These are phyloP conservation scores for Augochlorella aurata DNA, from an alignment of 2,888 invertebrate genomes.

Conservation along the genomic window DNA sequence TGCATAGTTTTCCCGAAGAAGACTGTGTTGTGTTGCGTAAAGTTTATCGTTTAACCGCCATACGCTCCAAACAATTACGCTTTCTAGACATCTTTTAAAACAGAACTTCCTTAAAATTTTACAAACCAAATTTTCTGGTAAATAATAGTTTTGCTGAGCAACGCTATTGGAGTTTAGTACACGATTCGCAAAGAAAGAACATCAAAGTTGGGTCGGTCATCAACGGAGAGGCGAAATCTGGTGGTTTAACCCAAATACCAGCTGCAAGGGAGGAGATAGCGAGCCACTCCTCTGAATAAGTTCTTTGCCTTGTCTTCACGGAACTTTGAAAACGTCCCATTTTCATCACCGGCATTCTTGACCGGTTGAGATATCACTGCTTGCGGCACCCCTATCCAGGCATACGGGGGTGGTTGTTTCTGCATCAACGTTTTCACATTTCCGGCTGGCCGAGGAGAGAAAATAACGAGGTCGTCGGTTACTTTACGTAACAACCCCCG, in stretches of 20 bases:
- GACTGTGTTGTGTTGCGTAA: not conserved
- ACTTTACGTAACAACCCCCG: constrained; percentile 48
- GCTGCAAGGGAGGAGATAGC: not conserved
- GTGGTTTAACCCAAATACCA: not conserved
- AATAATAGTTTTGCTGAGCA: not conserved
- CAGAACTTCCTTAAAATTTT: too few relatives aligned
- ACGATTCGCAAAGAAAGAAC: not conserved
- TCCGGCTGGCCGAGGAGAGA: constrained; percentile 15
- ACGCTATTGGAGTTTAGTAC: not conserved
- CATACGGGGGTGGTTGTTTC: not conserved
- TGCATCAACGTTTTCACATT: constrained; percentile 15
- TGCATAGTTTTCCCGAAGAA: not conserved
- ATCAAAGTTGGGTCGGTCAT: constrained; percentile 1
- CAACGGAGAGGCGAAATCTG: not conserved
- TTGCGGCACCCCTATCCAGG: not conserved
- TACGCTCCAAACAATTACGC: too few relatives aligned
- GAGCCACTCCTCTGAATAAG: constrained; percentile 10
- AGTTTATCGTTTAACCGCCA: not conserved
- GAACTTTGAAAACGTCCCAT: not conserved
- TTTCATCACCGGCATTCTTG: constrained; percentile 26
- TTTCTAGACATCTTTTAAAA: too few relatives aligned
- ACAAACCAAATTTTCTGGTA: not conserved
- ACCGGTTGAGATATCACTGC: constrained; percentile 37
- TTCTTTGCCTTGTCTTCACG: not conserved
- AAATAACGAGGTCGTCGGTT: constrained; percentile 58